A percentile compares a stretch with the other conserved stretches of the same genome.
These are phyloP conservation scores for Emydocephalus ijimae DNA, from an alignment of 2,113 vertebrate genomes.

Conservation along the genomic window DNA sequence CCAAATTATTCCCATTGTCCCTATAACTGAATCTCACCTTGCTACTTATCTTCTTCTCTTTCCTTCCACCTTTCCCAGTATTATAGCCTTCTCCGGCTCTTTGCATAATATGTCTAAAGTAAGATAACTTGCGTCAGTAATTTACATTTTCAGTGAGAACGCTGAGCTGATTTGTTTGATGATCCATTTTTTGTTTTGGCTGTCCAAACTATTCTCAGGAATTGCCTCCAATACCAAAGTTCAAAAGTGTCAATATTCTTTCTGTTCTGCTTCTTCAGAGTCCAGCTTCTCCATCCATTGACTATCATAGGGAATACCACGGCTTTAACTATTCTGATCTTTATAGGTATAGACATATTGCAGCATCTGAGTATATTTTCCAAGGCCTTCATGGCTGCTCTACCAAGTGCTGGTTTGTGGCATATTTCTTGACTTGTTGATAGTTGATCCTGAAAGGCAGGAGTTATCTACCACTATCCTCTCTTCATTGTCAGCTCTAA, in stretches of 20 bases:
- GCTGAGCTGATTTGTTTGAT: not conserved
- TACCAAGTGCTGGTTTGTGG: not conserved
- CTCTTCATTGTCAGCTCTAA: not conserved
- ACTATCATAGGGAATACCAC: not conserved
- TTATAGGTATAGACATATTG: not conserved
- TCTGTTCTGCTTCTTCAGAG: not conserved
- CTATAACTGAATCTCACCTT: not conserved
- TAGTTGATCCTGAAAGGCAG: not conserved
- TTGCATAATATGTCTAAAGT: not conserved
- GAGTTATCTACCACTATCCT: not conserved
- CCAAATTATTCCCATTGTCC: not conserved
- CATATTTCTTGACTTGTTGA: not conserved
- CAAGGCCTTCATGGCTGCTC: not conserved
- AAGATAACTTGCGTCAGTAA: not conserved
- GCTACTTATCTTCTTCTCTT: not conserved
- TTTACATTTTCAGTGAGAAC: not conserved
- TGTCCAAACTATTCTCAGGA: not conserved
- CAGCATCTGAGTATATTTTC: not conserved
- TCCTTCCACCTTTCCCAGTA: not conserved
- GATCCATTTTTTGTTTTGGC: not conserved
- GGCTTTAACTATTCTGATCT: not conserved
- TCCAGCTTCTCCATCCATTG: not conserved
- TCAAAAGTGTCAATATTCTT: not conserved
- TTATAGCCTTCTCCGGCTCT: not conserved
- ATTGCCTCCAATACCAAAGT: not conserved